phyloP scores from a whole-genome alignment of 2,797 vertebrate species.

The Benthosema pterotum region DNA sequence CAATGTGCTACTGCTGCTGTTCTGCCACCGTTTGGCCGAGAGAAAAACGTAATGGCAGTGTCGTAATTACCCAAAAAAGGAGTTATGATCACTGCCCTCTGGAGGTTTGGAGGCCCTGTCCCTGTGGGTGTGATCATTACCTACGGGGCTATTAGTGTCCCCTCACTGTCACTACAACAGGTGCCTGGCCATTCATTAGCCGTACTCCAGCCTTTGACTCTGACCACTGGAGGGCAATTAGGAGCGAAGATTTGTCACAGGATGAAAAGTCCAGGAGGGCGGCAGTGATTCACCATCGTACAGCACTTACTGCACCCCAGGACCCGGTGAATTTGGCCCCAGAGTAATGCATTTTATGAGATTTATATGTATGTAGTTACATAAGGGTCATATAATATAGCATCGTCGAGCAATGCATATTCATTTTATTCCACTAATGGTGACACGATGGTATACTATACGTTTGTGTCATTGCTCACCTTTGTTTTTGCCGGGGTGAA shows the following conservation, averaged over 20 bases:
- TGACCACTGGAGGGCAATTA: conserved; percentile 59
- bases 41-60: conserved; percentile 33
- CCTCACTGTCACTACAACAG: conserved; percentile 47
- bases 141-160: conserved; percentile 57
- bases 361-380: conserved; percentile 8
- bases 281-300: conserved; percentile 51
- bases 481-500: conserved; percentile 1
- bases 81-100: conserved; percentile 45
- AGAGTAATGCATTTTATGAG: conserved; percentile 35
- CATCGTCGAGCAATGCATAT: conserved; percentile 31
- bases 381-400: conserved; percentile 54
- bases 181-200: conserved; percentile 56
- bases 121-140: conserved; percentile 44
- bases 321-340: conserved; percentile 47
- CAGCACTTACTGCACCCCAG: conserved; percentile 40
- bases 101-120: conserved; percentile 39
- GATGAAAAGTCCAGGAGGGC: conserved; percentile 44
- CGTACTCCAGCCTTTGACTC: conserved; percentile 49
- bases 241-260: conserved; percentile 52
- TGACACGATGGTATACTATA: background rate
- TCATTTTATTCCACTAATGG: conserved; percentile 20
- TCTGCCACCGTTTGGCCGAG: background rate
- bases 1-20: too few relatives aligned
- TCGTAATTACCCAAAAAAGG: conserved; percentile 42
- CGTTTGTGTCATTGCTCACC: background rate